Evolutionary conservation across 2,113 vertebrate species (phyloP).

Genomic region (Dicerorhinus sumatrensis): DNA sequence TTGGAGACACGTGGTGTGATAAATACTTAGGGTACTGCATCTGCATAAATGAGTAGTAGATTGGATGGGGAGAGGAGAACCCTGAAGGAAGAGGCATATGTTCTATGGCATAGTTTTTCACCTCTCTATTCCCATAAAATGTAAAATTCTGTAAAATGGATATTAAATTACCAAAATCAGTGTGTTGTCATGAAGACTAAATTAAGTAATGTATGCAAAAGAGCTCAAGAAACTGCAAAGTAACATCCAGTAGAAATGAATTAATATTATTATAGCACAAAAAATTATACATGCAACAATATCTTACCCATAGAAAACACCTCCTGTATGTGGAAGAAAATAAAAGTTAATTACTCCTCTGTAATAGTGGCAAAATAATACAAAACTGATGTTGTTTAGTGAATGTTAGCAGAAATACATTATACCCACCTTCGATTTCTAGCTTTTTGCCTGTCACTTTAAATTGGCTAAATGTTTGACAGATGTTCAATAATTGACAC

Average conservation of each 20-base stretch:
- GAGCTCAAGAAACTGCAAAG: neutral
- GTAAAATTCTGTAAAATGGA: neutral
- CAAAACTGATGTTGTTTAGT: neutral
- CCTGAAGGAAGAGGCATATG: neutral
- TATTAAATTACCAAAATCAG: neutral
- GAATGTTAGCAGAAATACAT: constrained; percentile 53
- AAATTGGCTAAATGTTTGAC: constrained; percentile 70
- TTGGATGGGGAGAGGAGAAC: too few relatives aligned
- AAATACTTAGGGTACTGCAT: neutral
- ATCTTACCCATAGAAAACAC: neutral
- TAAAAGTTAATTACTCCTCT: constrained; percentile 30
- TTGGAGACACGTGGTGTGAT: rapidly evolving
- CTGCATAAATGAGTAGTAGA: neutral
- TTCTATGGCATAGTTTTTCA: neutral
- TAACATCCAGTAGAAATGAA: neutral
- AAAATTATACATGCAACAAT: neutral
- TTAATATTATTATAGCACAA: neutral
- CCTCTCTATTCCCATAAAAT: neutral
- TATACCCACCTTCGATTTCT: neutral
- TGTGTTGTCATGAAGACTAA: neutral
- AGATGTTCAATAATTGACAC: constrained; percentile 82
- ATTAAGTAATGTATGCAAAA: neutral
- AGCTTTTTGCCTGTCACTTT: constrained; percentile 68
- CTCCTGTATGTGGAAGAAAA: neutral
- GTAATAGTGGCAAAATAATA: neutral